Percentiles rank a stretch among this genome's conserved stretches.
Evolutionary conservation across 2,113 vertebrate species (phyloP).

Genomic region (Choloepus hoffmanni): DNA sequence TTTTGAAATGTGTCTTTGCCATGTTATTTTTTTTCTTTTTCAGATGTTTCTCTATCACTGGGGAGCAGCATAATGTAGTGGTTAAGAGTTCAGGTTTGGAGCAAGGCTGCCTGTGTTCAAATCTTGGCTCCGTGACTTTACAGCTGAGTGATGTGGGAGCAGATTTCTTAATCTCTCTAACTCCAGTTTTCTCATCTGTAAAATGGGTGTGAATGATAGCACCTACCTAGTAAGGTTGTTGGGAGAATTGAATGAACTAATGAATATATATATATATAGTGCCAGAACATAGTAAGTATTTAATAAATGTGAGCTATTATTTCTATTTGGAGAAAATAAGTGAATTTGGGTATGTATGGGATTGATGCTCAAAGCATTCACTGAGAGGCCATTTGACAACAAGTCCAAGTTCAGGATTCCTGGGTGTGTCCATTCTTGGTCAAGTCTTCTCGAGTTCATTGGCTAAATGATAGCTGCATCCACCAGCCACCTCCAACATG

Average conservation of each 20-base stretch:
- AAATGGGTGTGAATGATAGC: background rate
- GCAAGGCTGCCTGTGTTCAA: background rate
- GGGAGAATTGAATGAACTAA: background rate
- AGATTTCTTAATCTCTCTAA: background rate
- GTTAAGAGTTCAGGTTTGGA: background rate
- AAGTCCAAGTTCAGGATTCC: background rate
- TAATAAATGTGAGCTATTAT: background rate
- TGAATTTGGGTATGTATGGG: background rate
- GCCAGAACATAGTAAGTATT: background rate
- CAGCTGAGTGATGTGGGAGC: background rate
- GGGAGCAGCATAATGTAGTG: background rate
- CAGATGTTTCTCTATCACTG: background rate
- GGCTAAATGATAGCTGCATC: background rate
- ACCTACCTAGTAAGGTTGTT: background rate
- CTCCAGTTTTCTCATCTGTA: background rate
- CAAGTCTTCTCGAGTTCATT: background rate
- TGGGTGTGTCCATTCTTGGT: background rate
- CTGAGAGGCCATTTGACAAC: background rate
- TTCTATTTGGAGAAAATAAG: constrained; percentile 32
- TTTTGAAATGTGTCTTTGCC: constrained; percentile 51
- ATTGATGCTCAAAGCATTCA: background rate
- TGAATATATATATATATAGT: background rate
- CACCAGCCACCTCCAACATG: background rate
- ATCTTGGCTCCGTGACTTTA: background rate
- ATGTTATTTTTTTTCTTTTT: constrained; percentile 4